phyloP scores from a whole-genome alignment of 64 coral and sea anemone species.

The Exaiptasia diaphana region DNA sequence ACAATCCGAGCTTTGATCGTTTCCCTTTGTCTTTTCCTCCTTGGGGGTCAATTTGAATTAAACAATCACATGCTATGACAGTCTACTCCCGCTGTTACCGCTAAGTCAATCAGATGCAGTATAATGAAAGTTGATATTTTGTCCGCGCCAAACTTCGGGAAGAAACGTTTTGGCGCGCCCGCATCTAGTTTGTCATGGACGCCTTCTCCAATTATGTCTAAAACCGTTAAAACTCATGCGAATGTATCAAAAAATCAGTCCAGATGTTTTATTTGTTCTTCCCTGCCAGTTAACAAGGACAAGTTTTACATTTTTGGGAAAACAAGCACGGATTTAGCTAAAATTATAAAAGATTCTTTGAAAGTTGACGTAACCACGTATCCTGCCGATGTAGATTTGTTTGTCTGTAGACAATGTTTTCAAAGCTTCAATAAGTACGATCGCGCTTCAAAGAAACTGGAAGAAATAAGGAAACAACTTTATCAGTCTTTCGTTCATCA shows the following conservation, averaged over 20 bases:
- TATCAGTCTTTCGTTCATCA: not conserved
- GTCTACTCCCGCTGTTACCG: not conserved
- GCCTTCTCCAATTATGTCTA: not conserved
- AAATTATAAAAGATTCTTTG: not conserved
- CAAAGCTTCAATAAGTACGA: constrained; percentile 7
- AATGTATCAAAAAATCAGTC: not conserved
- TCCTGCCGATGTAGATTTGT: not conserved
- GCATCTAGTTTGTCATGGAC: not conserved
- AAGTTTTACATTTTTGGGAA: constrained; percentile 41
- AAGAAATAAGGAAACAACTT: constrained; percentile 22
- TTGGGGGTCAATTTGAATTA: not conserved
- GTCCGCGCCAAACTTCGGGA: constrained; percentile 8
- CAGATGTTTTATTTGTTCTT: constrained; percentile 21
- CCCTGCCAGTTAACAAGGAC: constrained; percentile 3
- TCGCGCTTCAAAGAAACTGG: not conserved
- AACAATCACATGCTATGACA: not conserved
- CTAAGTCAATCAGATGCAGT: not conserved
- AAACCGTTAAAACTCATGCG: not conserved
- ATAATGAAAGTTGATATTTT: not conserved
- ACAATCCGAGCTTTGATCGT: not conserved
- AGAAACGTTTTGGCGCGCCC: not conserved
- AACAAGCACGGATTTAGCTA: constrained; percentile 6
- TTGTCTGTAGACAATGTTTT: constrained; percentile 37
- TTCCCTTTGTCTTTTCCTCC: constrained; percentile 14
- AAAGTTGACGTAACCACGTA: constrained; percentile 11